A percentile compares a stretch with the other conserved stretches of the same genome.
phyloP scores from a whole-genome alignment of 2,888 invertebrate genomes.

The Helicoverpa assulta region DNA sequence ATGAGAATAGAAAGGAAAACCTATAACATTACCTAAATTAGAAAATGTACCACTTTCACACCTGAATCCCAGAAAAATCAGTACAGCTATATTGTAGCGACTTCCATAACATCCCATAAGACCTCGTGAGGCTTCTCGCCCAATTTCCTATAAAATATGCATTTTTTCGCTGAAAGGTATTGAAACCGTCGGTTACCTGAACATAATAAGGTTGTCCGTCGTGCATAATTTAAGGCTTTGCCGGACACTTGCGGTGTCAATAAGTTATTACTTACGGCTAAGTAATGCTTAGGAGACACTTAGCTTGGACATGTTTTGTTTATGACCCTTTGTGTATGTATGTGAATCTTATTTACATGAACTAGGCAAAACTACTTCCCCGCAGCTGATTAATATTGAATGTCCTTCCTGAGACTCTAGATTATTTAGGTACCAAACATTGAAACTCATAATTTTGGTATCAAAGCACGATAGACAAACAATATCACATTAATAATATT shows the following conservation, averaged over 20 bases:
- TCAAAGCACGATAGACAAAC: no score
- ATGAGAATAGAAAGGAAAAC: no score
- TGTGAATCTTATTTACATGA: no score
- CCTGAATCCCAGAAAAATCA: neutral
- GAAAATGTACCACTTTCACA: neutral
- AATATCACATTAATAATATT: no score
- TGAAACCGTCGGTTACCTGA: conserved; percentile 51
- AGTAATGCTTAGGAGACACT: conserved; percentile 19
- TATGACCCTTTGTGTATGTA: neutral
- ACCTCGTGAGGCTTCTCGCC: conserved; percentile 25
- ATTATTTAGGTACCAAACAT: no score
- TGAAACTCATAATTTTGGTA: no score
- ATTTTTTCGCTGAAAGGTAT: conserved; percentile 55
- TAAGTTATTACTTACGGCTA: conserved; percentile 49
- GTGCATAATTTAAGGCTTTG: conserved; percentile 53
- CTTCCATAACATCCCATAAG: neutral
- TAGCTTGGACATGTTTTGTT: neutral
- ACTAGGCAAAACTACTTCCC: no score
- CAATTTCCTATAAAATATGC: conserved; percentile 56
- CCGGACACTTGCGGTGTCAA: conserved; percentile 54
- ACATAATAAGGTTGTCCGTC: conserved; percentile 47
- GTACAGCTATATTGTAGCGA: conserved; percentile 4
- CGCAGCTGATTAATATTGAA: no score
- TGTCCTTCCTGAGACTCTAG: no score
- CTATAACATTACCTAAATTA: no score